Base-by-base conservation (phyloP, 2,113 vertebrate genomes). In the Anarhynchus alexandrinus region DNA sequence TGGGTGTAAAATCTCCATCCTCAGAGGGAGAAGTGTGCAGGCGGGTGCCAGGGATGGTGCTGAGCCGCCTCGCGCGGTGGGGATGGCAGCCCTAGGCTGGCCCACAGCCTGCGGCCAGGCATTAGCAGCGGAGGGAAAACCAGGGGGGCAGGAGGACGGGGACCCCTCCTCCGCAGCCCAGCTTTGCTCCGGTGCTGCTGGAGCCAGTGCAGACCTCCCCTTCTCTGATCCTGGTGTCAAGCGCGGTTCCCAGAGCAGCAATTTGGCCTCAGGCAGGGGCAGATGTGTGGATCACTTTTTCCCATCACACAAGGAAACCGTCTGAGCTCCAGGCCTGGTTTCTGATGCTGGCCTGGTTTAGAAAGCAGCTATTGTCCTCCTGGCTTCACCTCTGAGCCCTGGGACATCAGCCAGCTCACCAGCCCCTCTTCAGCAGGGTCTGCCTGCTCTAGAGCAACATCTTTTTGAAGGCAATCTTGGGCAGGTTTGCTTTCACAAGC, bases 1-100 rank as follows among this genome's bases (percentile, higher is more conserved):
- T 49, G 22, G 49, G 49, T 17, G 9, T 34, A 11, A 80, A 54
- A 79, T 12, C 29, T 25, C 3, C 15, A 15, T 38, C 54, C 47
- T 45, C 0, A 0, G 49, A n/a, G 47, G 47, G 2, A 26, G 1
- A 0, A 1, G 34, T 5, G 15, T 16, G 78, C 47, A 47, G 58
- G 61, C 22, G 29, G 55, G 30, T 11, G 30, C 16, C 47, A 15
- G 29, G 45, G 42, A 20, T 2, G 5, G 42, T 22, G 36, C 13
- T 1, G 10, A 57, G 19, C 18, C 55, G 61, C 34, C 36, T 61
- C 1, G 1, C 2, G 2, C 0, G 2, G 25, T 64, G 58, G 29
- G 34, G 11, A 11, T 0, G 1, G 67, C 47, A 76, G 30, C 18
- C 15, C n/a, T 13, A 30, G n/a, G 45, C 51, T 74, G 61, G n/a